Base-by-base conservation (phyloP, 2,797 vertebrate genomes). In the Graptemys geographica region DNA sequence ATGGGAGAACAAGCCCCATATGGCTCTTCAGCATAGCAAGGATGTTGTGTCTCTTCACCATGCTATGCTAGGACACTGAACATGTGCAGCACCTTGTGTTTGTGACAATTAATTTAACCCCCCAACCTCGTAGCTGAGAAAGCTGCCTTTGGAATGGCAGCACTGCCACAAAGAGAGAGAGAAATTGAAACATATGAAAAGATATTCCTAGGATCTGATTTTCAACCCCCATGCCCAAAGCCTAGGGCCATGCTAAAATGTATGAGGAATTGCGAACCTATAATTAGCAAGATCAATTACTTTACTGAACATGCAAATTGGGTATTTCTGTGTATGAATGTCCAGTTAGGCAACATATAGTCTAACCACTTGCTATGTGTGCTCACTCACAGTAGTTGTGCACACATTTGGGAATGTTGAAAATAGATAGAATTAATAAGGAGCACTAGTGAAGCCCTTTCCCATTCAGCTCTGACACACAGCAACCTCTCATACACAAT, bases 181-280 rank as follows among this genome's bases (percentile, higher is more conserved):
- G 2, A 65, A 65, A 65, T 6, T 19, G 8, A 18, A 57, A 65
- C 21, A 27, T 44, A 11, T 74, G 19, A 90, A 25, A 90, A 84
- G 2, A 47, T 69, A 57, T 0, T 65, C 8, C 2, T 3, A 87
- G 82, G 41, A 4, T 27, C 1, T 0, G 0, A 7, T 65, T 94
- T 82, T 1, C 47, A 86, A 41, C 62, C 47, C 49, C 16, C 53
- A 41, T 56, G n/a, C 12, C 23, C 23, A 15, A 23, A 41, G 5
- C 21, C 23, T 55, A 41, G 52, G 79, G 37, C 4, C n/a, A 28
- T 13, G n/a, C 52, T 18, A 41, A 87, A 59, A 81, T 9, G 3
- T 13, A 49, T 19, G 3, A 0, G 18, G 0, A 52, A 37, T 85
- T 80, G 0, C 18, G 25, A 6, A 15, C 16, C 28, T 1, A 0